phyloP scores from a whole-genome alignment of 2,113 vertebrate genomes.

The Lontra canadensis region DNA sequence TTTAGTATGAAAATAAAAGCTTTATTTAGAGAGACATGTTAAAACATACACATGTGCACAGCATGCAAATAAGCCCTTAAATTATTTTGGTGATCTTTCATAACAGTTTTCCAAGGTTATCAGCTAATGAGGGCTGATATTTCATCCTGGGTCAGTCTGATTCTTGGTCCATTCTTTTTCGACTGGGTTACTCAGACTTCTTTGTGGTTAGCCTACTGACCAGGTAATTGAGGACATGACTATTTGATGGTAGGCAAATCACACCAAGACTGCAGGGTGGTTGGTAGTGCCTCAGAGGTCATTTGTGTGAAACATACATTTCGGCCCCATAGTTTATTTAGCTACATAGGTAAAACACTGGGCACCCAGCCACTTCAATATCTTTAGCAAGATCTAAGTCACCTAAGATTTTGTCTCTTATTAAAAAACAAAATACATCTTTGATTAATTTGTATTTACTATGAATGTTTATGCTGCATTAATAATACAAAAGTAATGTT shows the following conservation, averaged over 20 bases:
- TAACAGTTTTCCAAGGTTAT: neutral
- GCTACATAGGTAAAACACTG: rapidly evolving
- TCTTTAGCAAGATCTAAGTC: neutral
- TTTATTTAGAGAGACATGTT: neutral
- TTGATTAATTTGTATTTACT: neutral
- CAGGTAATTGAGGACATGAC: neutral
- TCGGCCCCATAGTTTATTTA: no score
- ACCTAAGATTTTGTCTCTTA: neutral
- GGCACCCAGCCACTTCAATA: rapidly evolving
- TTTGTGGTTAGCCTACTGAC: neutral
- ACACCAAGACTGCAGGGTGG: rapidly evolving
- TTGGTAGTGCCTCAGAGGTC: neutral
- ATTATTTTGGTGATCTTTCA: neutral
- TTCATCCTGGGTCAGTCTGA: neutral
- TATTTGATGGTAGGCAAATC: rapidly evolving
- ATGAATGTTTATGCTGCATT: neutral
- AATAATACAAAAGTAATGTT: neutral
- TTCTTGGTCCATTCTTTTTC: neutral
- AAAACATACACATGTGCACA: neutral
- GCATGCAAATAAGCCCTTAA: neutral
- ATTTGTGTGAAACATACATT: rapidly evolving
- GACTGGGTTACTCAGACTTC: neutral
- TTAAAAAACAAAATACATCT: neutral
- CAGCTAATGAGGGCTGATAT: neutral
- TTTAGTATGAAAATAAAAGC: neutral